phyloP scores from a whole-genome alignment of 1,140 invertebrate genomes.

The Phocides pigmalion region DNA sequence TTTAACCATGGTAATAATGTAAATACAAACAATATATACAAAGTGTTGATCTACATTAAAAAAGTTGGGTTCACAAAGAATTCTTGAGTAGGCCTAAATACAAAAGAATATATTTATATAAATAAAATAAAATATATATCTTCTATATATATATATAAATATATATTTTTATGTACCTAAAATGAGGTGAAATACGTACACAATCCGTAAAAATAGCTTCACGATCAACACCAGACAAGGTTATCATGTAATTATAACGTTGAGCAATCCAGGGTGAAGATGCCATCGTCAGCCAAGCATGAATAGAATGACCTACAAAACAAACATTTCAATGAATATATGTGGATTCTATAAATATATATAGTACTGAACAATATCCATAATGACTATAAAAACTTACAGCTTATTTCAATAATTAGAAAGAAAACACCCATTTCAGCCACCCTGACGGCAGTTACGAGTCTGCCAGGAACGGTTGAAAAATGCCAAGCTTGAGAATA shows the following conservation, averaged over 20 bases:
- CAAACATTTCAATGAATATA: conserved; percentile 6
- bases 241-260: conserved; percentile 66
- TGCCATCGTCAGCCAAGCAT: conserved; percentile 73
- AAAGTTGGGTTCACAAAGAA: no score
- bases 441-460: conserved; percentile 69
- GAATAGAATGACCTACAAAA: conserved; percentile 57
- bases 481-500: conserved; percentile 78
- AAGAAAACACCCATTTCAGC: conserved; percentile 77
- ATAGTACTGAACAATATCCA: conserved; percentile 4
- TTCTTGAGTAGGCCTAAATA: no score
- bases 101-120: no score
- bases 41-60: no score
- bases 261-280: conserved; percentile 68
- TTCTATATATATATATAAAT: no score
- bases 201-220: conserved; percentile 76
- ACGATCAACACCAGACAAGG: conserved; percentile 73
- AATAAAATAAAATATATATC: no score
- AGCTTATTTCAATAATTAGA: conserved; percentile 69
- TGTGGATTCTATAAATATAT: background rate
- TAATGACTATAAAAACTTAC: conserved; percentile 54
- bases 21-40: no score
- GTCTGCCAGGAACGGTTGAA: conserved; percentile 63
- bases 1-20: no score
- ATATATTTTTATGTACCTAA: no score
- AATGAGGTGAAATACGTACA: conserved; percentile 51